These are phyloP conservation scores for Enteromius mattozi DNA, from an alignment of 2,797 vertebrate genomes.

Conservation along the genomic window DNA sequence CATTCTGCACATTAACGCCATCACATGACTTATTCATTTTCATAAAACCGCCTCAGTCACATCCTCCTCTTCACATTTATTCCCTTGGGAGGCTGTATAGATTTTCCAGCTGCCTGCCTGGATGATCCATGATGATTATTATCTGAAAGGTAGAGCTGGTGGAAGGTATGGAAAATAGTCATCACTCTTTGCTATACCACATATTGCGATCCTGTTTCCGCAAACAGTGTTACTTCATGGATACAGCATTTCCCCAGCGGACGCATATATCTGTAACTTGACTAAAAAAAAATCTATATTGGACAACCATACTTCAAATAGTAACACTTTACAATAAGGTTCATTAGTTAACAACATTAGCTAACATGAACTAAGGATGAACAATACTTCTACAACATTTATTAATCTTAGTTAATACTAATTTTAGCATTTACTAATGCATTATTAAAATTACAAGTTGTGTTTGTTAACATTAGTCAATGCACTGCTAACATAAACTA, in stretches of 20 bases:
- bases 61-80: conserved; percentile 69
- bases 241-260: conserved; percentile 63
- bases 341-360: too few species aligned
- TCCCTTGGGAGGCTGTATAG: conserved; percentile 71
- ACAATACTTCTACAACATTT: too few species aligned
- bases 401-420: too few species aligned
- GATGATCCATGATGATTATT: conserved; percentile 74
- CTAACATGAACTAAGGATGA: too few species aligned
- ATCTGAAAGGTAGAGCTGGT: conserved; percentile 65
- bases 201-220: conserved; percentile 69
- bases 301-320: conserved; percentile 14
- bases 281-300: conserved; percentile 57
- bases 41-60: conserved; percentile 73
- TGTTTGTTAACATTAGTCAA: too few species aligned
- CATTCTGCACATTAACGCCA: conserved; percentile 71
- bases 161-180: conserved; percentile 71
- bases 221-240: conserved; percentile 62
- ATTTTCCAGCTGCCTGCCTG: conserved; percentile 76
- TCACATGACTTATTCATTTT: conserved; percentile 71
- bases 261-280: conserved; percentile 57
- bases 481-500: too few species aligned
- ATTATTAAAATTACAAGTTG: too few species aligned
- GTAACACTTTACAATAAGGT: not conserved
- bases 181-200: conserved; percentile 66
- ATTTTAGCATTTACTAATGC: too few species aligned